Evolutionary conservation across 2,113 vertebrate genomes (phyloP).

Genomic region (Reinhardtius hippoglossoides): DNA sequence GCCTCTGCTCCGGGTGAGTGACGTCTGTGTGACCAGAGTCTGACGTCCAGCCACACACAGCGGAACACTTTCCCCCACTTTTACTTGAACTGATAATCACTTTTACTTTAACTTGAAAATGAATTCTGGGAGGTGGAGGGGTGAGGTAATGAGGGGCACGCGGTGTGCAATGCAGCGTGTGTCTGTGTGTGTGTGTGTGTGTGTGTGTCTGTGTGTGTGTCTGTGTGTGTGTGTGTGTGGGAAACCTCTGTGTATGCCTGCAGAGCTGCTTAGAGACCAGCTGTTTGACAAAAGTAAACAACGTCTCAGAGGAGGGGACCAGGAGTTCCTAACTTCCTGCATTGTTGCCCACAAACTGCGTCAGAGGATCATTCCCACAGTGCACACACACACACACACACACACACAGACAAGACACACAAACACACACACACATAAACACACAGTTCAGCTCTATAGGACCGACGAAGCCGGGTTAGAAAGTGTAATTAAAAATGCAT

Average conservation of each 20-base stretch:
- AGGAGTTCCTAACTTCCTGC: constrained; percentile 76
- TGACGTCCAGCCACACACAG: neutral
- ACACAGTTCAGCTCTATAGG: neutral
- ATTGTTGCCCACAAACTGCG: constrained; percentile 69
- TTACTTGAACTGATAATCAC: neutral
- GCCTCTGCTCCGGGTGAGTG: too few relatives aligned
- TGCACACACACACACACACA: constrained; percentile 53
- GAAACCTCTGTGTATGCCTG: constrained; percentile 37
- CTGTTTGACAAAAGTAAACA: constrained; percentile 80
- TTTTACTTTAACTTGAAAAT: neutral
- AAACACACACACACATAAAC: constrained; percentile 4
- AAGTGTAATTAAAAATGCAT: neutral
- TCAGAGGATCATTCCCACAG: constrained; percentile 50
- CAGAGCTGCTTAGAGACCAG: constrained; percentile 69
- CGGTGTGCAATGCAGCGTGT: neutral
- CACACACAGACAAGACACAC: constrained; percentile 11
- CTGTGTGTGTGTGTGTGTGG: constrained; percentile 19
- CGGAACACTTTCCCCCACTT: neutral
- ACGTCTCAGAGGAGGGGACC: constrained; percentile 15
- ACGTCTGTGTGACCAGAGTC: neutral
- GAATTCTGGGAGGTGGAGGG: neutral
- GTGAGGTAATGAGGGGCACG: neutral
- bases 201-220: neutral
- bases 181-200: constrained; percentile 4
- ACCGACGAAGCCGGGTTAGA: neutral